Conservation (phyloP, 1,140 invertebrate species). For the Catajapyx aquilonaris region DNA sequence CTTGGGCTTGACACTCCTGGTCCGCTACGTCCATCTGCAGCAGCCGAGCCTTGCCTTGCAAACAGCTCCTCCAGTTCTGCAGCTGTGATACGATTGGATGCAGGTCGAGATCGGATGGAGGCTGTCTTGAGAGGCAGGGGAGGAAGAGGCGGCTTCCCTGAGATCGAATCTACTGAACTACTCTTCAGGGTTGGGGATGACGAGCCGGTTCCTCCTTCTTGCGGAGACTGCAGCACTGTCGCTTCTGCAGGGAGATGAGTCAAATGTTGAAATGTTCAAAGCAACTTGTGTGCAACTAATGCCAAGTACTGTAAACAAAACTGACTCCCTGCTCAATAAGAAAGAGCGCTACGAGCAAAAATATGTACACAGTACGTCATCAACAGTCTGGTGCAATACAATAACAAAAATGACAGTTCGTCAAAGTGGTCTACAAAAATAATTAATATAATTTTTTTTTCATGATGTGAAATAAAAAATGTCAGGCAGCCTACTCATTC, state of each 20-base stretch:
- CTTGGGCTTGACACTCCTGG: slow-evolving; percentile 11
- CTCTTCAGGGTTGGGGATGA: slow-evolving; percentile 10
- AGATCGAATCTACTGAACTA: slow-evolving; percentile 54
- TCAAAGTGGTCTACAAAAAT: no score
- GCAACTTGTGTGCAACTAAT: no score
- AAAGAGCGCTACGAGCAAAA: no score
- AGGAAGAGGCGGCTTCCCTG: slow-evolving; percentile 12
- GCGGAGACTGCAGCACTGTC: background rate
- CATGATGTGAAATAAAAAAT: no score
- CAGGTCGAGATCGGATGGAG: slow-evolving; percentile 65
- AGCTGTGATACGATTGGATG: slow-evolving; percentile 65
- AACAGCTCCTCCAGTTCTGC: slow-evolving; percentile 78
- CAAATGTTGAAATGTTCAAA: no score
- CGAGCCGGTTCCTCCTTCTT: background rate
- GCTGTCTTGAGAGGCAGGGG: slow-evolving; percentile 49
- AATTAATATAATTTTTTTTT: no score
- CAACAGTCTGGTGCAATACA: no score
- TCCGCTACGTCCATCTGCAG: slow-evolving; percentile 2
- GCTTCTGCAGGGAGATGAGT: background rate
- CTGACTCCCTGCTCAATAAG: no score
- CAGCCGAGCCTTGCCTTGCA: slow-evolving; percentile 40
- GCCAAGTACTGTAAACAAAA: no score
- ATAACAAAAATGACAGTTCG: no score
- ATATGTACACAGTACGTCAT: no score
- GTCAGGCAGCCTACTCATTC: no score